phyloP scores from a whole-genome alignment of 2,797 vertebrate species.

The Eulemur rubriventer region DNA sequence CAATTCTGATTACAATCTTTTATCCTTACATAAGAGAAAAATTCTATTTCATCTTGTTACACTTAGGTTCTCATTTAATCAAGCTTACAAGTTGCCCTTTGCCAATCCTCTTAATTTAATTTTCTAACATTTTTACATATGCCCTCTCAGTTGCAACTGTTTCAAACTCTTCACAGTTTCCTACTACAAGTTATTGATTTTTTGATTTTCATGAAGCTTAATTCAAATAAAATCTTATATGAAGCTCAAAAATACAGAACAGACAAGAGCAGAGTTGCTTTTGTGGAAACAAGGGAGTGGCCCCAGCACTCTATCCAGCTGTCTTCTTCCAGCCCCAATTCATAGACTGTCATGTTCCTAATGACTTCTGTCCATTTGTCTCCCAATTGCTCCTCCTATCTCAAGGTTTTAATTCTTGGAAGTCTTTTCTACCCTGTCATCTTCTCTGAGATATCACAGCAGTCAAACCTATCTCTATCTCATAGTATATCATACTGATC shows the following conservation, averaged over 20 bases:
- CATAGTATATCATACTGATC: background rate
- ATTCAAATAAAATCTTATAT: background rate
- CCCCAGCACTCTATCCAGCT: fast-evolving
- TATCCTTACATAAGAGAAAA: background rate
- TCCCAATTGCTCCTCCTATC: background rate
- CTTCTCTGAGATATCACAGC: background rate
- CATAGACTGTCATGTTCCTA: background rate
- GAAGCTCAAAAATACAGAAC: background rate
- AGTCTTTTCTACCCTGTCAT: background rate
- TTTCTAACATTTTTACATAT: constrained; percentile 42
- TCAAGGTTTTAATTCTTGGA: background rate
- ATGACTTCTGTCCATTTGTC: background rate
- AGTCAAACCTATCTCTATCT: background rate
- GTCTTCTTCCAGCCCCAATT: background rate
- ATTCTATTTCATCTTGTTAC: constrained; percentile 45
- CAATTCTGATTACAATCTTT: constrained; percentile 51
- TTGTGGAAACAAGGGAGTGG: background rate
- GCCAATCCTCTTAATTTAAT: constrained; percentile 54
- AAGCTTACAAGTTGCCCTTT: constrained; percentile 64
- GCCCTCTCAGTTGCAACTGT: background rate
- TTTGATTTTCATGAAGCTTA: background rate
- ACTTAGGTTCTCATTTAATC: constrained; percentile 60
- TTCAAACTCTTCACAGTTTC: constrained; percentile 3
- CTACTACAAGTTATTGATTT: background rate
- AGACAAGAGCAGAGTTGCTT: background rate